A percentile compares a stretch with the other conserved stretches of the same genome.
Conservation (phyloP, 1,140 invertebrate species). For the Platyura marginata region DNA sequence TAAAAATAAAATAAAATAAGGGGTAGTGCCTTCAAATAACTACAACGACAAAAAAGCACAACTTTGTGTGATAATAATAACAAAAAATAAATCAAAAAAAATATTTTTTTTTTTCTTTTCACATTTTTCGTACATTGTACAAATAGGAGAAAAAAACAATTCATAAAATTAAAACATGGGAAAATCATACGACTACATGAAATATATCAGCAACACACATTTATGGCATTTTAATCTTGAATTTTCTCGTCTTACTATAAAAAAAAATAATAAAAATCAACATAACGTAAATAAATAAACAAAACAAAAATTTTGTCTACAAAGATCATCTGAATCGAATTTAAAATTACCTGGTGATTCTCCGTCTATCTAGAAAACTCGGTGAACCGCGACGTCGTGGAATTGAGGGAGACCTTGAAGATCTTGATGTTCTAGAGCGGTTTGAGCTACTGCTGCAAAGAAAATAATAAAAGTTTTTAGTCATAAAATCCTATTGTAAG, state of each 20-base stretch:
- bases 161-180: no score
- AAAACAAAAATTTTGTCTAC: slow-evolving; percentile 3
- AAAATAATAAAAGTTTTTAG: background rate
- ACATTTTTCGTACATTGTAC: no score
- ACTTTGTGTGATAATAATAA: no score
- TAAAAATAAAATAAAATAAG: no score
- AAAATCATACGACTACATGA: no score
- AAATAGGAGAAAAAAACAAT: no score
- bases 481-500: background rate
- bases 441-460: background rate
- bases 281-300: slow-evolving; percentile 4
- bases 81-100: no score
- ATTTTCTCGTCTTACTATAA: slow-evolving; percentile 6
- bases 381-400: slow-evolving; percentile 73
- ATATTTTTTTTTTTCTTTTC: no score
- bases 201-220: no score
- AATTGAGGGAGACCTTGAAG: slow-evolving; percentile 57
- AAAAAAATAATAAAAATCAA: slow-evolving; percentile 24
- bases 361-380: slow-evolving; percentile 69
- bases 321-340: background rate
- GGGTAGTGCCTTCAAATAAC: no score
- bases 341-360: slow-evolving; percentile 67
- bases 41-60: no score
- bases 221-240: no score
- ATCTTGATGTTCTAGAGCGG: background rate